phyloP scores from a whole-genome alignment of 2,888 invertebrate species.

The Cynaeus angustus region DNA sequence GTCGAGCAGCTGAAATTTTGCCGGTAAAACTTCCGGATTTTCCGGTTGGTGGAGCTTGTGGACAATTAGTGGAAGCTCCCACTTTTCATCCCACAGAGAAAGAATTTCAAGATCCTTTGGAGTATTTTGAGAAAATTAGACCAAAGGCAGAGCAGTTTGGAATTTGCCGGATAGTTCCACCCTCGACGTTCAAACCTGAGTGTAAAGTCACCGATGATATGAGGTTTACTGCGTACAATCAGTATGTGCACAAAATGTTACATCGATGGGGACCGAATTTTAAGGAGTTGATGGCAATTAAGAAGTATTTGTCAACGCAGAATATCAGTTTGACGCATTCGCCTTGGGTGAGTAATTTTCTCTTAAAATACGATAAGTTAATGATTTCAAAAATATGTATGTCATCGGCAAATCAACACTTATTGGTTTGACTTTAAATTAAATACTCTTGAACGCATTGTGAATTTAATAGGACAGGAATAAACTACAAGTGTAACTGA shows the following conservation, averaged over 20 bases:
- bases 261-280: constrained; percentile 93
- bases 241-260: constrained; percentile 91
- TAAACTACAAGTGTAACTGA: no score
- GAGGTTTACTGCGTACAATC: constrained; percentile 90
- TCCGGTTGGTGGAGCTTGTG: constrained; percentile 70
- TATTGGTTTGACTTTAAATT: no score
- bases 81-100: constrained; percentile 86
- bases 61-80: constrained; percentile 82
- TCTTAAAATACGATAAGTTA: no score
- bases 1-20: constrained; percentile 60
- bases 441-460: no score
- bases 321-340: constrained; percentile 83
- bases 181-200: constrained; percentile 84
- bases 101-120: constrained; percentile 90
- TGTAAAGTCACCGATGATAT: constrained; percentile 89
- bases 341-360: constrained; percentile 80
- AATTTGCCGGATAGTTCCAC: constrained; percentile 90
- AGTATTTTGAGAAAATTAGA: constrained; percentile 87
- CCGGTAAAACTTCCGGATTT: constrained; percentile 71
- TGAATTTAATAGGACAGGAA: no score
- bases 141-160: constrained; percentile 86
- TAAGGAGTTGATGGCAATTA: constrained; percentile 88
- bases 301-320: constrained; percentile 85
- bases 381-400: constrained; percentile 1
- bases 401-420: no score